phyloP scores from a whole-genome alignment of 1,140 invertebrate species.

The Leptinotarsa lineolata region DNA sequence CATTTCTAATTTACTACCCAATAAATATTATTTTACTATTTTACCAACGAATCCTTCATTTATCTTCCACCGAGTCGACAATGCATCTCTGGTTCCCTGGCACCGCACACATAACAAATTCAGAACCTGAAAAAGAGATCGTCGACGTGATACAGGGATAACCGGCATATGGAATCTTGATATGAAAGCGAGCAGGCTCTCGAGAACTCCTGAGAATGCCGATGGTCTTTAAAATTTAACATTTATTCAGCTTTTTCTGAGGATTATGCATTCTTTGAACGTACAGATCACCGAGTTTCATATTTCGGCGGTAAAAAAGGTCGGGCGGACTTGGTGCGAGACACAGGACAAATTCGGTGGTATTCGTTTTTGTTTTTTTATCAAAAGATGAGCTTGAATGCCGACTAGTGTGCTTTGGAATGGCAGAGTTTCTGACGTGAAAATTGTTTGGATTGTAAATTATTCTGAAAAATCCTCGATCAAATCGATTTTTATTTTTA shows the following conservation, averaged over 20 bases:
- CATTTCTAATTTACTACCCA: too few species aligned
- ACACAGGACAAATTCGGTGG: constrained; percentile 12
- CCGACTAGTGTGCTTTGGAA: too few species aligned
- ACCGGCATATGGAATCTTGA: constrained; percentile 28
- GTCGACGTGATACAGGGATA: constrained; percentile 22
- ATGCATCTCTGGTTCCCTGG: not conserved
- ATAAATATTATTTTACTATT: too few species aligned
- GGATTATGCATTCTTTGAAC: constrained; percentile 10
- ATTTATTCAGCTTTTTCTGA: constrained; percentile 23
- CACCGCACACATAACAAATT: constrained; percentile 14
- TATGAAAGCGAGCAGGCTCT: constrained; percentile 8
- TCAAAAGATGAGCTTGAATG: not conserved
- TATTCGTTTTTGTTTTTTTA: not conserved
- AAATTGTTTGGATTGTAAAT: too few species aligned
- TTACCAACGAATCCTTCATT: too few species aligned
- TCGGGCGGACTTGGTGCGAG: not conserved
- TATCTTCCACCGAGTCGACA: not conserved
- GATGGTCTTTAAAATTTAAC: constrained; percentile 25
- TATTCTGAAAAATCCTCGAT: too few species aligned
- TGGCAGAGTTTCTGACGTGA: too few species aligned
- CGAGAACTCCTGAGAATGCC: not conserved
- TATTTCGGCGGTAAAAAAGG: constrained; percentile 9
- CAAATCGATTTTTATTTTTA: too few species aligned
- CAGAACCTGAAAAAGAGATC: constrained; percentile 25
- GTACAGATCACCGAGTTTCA: constrained; percentile 5